phyloP scores from a whole-genome alignment of 2,888 invertebrate species.

The Eupsilia transversa region DNA sequence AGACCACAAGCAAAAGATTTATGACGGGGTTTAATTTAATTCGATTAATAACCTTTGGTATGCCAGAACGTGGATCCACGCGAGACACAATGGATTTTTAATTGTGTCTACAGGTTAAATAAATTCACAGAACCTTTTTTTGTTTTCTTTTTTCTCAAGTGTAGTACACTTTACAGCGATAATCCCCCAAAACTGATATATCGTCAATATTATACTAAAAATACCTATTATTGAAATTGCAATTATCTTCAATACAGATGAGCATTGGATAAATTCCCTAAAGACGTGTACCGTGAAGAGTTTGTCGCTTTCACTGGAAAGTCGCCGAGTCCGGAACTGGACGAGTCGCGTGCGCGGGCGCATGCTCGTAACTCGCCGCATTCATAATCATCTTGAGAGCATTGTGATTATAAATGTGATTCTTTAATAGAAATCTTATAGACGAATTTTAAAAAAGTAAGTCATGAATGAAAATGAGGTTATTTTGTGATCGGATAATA shows the following conservation, averaged over 20 bases:
- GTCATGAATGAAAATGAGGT: not conserved
- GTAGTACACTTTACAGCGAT: not conserved
- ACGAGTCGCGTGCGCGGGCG: slow-evolving; percentile 67
- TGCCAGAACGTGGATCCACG: too few relatives aligned
- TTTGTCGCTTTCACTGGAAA: slow-evolving; percentile 88
- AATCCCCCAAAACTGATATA: not conserved
- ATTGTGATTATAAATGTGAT: slow-evolving; percentile 33
- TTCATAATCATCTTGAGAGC: slow-evolving; percentile 52
- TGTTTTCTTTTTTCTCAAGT: not conserved
- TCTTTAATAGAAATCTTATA: not conserved
- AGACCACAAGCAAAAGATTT: too few relatives aligned
- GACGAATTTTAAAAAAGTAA: not conserved
- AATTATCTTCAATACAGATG: slow-evolving; percentile 35
- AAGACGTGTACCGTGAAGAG: slow-evolving; percentile 73
- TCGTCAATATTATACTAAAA: not conserved
- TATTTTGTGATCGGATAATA: not conserved
- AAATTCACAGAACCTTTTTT: not conserved
- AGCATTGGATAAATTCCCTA: slow-evolving; percentile 70
- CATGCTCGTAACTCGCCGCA: slow-evolving; percentile 44
- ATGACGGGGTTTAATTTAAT: not conserved
- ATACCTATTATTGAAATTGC: not conserved
- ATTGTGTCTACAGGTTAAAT: too few relatives aligned
- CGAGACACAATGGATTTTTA: too few relatives aligned
- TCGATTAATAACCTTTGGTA: too few relatives aligned
- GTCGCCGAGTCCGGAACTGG: slow-evolving; percentile 81